Conservation (phyloP, 2,113 vertebrate genomes). For the Centrocercus urophasianus region DNA sequence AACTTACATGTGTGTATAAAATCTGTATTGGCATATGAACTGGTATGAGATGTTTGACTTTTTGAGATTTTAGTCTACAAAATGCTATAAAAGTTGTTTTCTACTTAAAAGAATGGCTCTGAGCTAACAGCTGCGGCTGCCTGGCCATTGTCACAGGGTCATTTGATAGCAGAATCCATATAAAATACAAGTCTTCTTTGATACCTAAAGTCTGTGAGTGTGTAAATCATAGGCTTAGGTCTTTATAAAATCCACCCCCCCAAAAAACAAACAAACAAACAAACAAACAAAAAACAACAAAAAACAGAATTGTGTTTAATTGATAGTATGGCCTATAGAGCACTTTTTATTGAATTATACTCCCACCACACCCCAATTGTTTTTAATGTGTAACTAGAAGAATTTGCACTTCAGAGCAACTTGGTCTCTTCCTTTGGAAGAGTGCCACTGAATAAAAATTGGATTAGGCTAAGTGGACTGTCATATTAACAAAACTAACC, state of each 20-base stretch:
- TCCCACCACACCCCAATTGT: accelerated
- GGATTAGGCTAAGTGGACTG: neutral
- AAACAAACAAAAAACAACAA: neutral
- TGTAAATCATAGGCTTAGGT: neutral
- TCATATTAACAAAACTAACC: neutral
- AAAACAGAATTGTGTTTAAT: neutral
- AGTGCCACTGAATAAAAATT: neutral
- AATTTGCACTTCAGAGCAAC: neutral
- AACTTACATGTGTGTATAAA: neutral
- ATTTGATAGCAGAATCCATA: neutral
- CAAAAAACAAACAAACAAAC: too few relatives aligned
- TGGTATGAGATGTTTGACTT: neutral
- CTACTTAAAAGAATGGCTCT: neutral
- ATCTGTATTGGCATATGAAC: neutral
- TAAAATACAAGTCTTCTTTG: neutral
- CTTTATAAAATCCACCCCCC: neutral
- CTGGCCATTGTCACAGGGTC: neutral
- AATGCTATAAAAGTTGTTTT: neutral
- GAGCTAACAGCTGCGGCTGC: neutral
- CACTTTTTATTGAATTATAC: neutral
- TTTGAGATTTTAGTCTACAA: neutral
- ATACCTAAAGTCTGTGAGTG: neutral
- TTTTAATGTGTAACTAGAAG: neutral
- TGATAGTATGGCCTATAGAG: neutral
- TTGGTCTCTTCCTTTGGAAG: neutral